Conservation (phyloP, 2,797 vertebrate genomes). For the Kryptolebias ocellatus region DNA sequence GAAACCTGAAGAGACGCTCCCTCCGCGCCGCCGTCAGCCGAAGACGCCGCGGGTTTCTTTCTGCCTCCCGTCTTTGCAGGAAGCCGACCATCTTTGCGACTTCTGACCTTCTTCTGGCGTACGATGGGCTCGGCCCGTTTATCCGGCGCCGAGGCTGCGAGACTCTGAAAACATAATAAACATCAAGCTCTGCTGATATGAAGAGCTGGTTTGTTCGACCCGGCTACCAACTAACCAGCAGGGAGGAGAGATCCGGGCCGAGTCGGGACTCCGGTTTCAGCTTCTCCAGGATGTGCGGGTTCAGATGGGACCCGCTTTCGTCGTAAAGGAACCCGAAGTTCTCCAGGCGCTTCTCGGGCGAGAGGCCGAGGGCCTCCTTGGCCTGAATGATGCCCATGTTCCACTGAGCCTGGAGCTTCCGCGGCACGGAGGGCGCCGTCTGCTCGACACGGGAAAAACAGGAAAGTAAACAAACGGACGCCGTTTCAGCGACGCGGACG, state of each 20-base stretch:
- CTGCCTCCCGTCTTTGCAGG: constrained; percentile 84
- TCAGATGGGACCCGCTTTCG: constrained; percentile 87
- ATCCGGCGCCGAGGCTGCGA: constrained; percentile 24
- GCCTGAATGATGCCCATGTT: constrained; percentile 90
- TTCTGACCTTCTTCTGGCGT: constrained; percentile 85
- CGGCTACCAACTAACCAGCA: constrained; percentile 48
- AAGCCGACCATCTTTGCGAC: constrained; percentile 79
- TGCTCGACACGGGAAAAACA: constrained; percentile 23
- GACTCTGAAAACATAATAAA: constrained; percentile 53
- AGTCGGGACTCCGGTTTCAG: constrained; percentile 67
- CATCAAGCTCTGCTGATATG: no score
- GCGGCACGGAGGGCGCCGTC: constrained; percentile 82
- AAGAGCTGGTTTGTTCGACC: no score
- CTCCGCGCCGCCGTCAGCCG: constrained; percentile 49
- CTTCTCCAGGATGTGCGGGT: constrained; percentile 85
- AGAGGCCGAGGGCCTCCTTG: constrained; percentile 86
- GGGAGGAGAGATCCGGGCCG: constrained; percentile 47
- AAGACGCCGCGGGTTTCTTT: constrained; percentile 65
- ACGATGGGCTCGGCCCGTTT: constrained; percentile 25
- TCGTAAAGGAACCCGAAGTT: constrained; percentile 91
- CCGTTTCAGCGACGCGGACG: no score
- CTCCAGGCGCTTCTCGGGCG: constrained; percentile 84
- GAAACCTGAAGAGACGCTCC: constrained; percentile 69
- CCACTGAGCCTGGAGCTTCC: constrained; percentile 90
- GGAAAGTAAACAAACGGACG: no score